phyloP scores from a whole-genome alignment of 2,113 vertebrate species.

The Carassius auratus region DNA sequence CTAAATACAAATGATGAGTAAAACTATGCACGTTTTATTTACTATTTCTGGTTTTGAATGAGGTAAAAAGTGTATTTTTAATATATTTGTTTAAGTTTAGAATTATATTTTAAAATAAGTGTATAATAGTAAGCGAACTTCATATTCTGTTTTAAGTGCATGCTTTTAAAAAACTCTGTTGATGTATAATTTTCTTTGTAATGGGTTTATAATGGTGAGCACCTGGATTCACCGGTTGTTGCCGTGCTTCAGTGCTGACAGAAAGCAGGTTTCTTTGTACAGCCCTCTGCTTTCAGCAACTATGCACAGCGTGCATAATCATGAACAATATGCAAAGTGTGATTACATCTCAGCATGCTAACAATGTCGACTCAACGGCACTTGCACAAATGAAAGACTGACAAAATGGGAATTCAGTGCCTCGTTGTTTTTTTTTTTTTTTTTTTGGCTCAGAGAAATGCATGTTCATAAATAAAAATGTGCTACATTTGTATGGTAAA shows the following conservation, averaged over 20 bases:
- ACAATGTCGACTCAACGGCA: constrained; percentile 14
- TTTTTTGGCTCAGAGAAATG: neutral
- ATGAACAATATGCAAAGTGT: constrained; percentile 38
- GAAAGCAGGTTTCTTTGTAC: constrained; percentile 20
- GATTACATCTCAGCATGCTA: constrained; percentile 39
- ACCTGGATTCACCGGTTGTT: constrained; percentile 14
- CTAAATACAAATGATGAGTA: neutral
- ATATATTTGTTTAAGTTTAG: neutral
- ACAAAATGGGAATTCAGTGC: constrained; percentile 4
- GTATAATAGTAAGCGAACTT: neutral
- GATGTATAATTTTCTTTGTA: neutral
- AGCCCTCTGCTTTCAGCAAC: constrained; percentile 25
- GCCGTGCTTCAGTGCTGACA: neutral
- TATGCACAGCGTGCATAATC: constrained; percentile 30
- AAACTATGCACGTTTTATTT: neutral
- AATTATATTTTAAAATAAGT: neutral
- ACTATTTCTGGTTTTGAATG: too few relatives aligned
- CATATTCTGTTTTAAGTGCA: neutral
- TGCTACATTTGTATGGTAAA: constrained; percentile 20
- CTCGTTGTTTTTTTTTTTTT: neutral
- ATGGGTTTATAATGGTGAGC: neutral
- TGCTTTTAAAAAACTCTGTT: neutral
- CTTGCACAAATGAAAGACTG: constrained; percentile 30
- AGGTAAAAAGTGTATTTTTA: too few relatives aligned
- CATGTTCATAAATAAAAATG: constrained; percentile 22